Conservation (phyloP, 2,888 invertebrate species). For the Ectemnius lituratus region DNA sequence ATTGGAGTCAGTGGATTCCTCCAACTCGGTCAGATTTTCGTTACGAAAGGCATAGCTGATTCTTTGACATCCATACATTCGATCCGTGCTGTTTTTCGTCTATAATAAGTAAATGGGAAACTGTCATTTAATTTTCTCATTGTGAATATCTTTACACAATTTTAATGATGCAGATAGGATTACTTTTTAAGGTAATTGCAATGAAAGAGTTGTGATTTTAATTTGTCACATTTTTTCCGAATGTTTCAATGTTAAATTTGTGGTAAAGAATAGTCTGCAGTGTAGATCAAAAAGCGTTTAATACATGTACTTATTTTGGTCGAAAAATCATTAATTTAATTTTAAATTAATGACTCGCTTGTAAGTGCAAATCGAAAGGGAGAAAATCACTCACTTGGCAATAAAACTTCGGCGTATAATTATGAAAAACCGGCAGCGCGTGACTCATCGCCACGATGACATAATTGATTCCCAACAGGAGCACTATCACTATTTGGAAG, state of each 20-base stretch:
- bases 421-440: slow-evolving; percentile 74
- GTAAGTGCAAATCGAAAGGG: neutral
- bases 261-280: no score
- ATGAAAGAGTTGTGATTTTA: no score
- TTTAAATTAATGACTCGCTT: neutral
- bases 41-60: slow-evolving; percentile 38
- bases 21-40: slow-evolving; percentile 47
- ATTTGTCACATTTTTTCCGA: no score
- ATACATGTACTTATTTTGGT: no score
- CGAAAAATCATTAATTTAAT: no score
- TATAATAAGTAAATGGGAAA: slow-evolving; percentile 29
- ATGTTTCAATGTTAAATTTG: no score
- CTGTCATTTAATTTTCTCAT: neutral
- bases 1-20: slow-evolving; percentile 30
- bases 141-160: no score
- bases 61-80: slow-evolving; percentile 59
- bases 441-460: slow-evolving; percentile 76
- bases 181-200: no score
- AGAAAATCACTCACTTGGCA: slow-evolving; percentile 70
- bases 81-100: slow-evolving; percentile 53
- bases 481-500: slow-evolving; percentile 72
- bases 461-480: slow-evolving; percentile 74
- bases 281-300: no score
- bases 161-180: no score
- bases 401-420: slow-evolving; percentile 74